Evolutionary conservation across 2,797 vertebrate species (phyloP), one percentile per base, ranked within the genome.

Genomic region (Gila robusta): DNA sequence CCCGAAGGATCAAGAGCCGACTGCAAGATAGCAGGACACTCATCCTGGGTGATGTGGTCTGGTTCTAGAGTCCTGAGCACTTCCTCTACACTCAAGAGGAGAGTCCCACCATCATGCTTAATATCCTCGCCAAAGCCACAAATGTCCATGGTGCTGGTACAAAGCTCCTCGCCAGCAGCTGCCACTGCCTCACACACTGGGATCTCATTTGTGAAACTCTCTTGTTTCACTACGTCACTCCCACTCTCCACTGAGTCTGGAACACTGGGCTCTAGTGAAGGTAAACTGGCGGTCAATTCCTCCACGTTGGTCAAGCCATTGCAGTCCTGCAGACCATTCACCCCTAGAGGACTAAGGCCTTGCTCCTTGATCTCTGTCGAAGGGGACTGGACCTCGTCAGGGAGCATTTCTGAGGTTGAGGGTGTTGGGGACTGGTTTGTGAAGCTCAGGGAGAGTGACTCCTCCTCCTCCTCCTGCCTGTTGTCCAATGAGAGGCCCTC

Each of bases 21-120:
- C 92, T 96, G 97, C 90, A 97, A 93, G 89, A 90, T 87, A 21
- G 91, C 91, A 23, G 91, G 89, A 87, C 91, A 87, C 86, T 93
- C 93, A 0, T 88, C 85, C 83, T 91, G 92, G 66, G 85, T 37
- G 56, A 56, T 69, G 19, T 96, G 92, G 92, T 97, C 97, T 0
- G 97, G 97, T 92, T 99, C 98, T 86, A 99, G 95, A 93, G 97
- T 98, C 92, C 97, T 96, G 78, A 99, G 96, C 86, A 99, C 98
- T 91, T 99, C 98, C 95, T 99, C 98, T 0, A 99, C 97, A 1
- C 98, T 99, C 74, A 99, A 93, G 90, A 99, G 93, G 6, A 99
- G 93, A 5, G 97, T 95, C 32, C 97, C 98, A 0, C 96, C 96
- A 0, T 95, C 94, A 0, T 97, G 97, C 91, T 98, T 99, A 52